Evolutionary conservation across 2,797 vertebrate species (phyloP).

Genomic region (Macrochelys suwanniensis): DNA sequence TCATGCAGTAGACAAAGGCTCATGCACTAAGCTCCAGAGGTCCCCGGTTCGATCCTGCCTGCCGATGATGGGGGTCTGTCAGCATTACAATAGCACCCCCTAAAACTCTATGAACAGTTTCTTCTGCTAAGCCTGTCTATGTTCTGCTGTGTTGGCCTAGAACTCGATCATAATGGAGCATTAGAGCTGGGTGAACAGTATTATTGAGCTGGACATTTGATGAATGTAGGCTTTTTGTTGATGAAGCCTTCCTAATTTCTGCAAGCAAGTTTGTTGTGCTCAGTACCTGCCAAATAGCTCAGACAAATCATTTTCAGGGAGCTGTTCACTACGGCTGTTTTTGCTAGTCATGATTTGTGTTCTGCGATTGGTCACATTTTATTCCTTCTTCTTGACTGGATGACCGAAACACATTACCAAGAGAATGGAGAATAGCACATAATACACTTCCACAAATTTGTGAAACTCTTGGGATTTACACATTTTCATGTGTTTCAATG

Average conservation of each 20-base stretch:
- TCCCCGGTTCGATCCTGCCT: no score
- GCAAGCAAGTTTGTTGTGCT: rapidly evolving
- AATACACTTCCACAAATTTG: neutral
- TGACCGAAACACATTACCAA: neutral
- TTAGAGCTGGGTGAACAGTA: neutral
- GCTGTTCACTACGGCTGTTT: neutral
- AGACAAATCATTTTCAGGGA: rapidly evolving
- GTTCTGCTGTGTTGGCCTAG: rapidly evolving
- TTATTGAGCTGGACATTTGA: rapidly evolving
- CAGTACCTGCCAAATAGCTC: rapidly evolving
- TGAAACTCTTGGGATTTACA: neutral
- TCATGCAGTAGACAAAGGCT: no score
- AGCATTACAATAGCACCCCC: neutral
- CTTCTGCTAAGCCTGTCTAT: rapidly evolving
- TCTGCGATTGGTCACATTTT: rapidly evolving
- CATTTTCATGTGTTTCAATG: neutral
- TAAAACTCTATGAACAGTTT: rapidly evolving
- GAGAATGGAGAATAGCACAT: neutral
- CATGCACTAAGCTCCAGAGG: no score
- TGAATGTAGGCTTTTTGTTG: neutral
- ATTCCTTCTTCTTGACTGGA: neutral
- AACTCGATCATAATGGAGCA: rapidly evolving
- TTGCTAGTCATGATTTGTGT: neutral
- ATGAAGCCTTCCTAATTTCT: neutral
- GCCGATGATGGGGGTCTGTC: no score